These are phyloP conservation scores for Ditylenchus dipsaci DNA, from an alignment of 1,140 invertebrate species.

Conservation along the genomic window DNA sequence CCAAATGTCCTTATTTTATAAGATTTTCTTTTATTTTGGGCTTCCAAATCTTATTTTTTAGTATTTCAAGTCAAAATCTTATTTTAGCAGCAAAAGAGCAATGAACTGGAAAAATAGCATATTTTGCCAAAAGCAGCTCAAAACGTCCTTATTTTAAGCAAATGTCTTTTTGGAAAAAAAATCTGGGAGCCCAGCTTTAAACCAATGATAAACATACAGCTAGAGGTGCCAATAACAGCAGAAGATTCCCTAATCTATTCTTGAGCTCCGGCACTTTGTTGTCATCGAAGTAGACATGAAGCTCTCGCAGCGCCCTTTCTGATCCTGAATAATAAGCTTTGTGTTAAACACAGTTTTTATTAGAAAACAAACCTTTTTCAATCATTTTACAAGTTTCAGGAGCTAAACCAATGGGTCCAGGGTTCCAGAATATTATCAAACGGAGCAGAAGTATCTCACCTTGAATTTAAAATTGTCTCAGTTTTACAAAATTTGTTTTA, in stretches of 20 bases:
- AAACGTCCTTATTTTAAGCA: too few relatives aligned
- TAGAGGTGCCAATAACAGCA: conserved; percentile 38
- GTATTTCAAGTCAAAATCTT: too few relatives aligned
- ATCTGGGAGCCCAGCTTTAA: too few relatives aligned
- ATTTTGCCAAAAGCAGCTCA: too few relatives aligned
- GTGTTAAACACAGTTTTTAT: too few relatives aligned
- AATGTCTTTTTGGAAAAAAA: too few relatives aligned
- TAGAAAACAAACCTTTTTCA: conserved; percentile 8
- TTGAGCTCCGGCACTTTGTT: conserved; percentile 41
- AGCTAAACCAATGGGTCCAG: conserved; percentile 19
- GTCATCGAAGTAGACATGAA: conserved; percentile 41
- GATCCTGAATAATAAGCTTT: conserved; percentile 12
- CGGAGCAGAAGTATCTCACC: conserved; percentile 51
- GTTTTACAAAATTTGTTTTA: not conserved
- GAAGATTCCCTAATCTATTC: conserved; percentile 37
- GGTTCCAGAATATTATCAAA: conserved; percentile 51
- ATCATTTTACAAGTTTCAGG: not conserved
- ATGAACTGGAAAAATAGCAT: too few relatives aligned
- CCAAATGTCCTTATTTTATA: too few relatives aligned
- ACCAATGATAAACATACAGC: conserved; percentile 18
- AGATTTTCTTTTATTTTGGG: too few relatives aligned
- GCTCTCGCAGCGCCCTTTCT: conserved; percentile 35
- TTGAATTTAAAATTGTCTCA: not conserved
- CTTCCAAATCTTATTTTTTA: too few relatives aligned
- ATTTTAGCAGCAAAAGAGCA: too few relatives aligned